phyloP scores from a whole-genome alignment of 2,888 invertebrate species.

The Blomia tropicalis region DNA sequence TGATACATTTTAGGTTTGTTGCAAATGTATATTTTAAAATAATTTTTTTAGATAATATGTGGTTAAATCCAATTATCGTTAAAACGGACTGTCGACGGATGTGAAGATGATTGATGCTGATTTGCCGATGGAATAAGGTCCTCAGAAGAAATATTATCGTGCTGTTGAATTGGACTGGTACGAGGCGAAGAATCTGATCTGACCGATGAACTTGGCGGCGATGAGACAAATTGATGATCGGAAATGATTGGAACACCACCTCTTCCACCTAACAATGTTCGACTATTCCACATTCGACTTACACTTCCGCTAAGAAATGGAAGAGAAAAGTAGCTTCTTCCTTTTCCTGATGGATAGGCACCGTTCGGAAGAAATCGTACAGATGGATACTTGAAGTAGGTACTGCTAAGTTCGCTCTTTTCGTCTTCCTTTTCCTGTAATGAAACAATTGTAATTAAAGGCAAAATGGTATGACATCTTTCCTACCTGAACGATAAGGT shows the following conservation, averaged over 20 bases:
- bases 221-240: background rate
- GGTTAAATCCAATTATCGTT: slow-evolving; percentile 3
- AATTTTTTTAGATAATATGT: no score
- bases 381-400: slow-evolving; percentile 20
- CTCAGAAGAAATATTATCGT: slow-evolving; percentile 6
- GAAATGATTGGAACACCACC: background rate
- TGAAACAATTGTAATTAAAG: background rate
- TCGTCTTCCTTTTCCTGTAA: slow-evolving; percentile 18
- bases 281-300: background rate
- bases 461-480: background rate
- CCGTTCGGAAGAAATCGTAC: slow-evolving; percentile 17
- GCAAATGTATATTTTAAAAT: no score
- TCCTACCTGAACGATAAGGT: slow-evolving; percentile 21
- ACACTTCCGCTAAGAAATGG: background rate
- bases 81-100: background rate
- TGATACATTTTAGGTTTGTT: no score
- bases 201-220: background rate
- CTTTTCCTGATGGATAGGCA: background rate
- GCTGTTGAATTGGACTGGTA: background rate
- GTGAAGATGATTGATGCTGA: background rate
- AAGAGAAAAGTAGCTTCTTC: background rate
- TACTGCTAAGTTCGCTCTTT: slow-evolving; percentile 8
- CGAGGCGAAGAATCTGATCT: background rate
- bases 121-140: background rate
- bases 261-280: background rate